Percentiles rank a stretch among this genome's conserved stretches.
phyloP scores from a whole-genome alignment of 2,113 vertebrate genomes.

The Vidua macroura region DNA sequence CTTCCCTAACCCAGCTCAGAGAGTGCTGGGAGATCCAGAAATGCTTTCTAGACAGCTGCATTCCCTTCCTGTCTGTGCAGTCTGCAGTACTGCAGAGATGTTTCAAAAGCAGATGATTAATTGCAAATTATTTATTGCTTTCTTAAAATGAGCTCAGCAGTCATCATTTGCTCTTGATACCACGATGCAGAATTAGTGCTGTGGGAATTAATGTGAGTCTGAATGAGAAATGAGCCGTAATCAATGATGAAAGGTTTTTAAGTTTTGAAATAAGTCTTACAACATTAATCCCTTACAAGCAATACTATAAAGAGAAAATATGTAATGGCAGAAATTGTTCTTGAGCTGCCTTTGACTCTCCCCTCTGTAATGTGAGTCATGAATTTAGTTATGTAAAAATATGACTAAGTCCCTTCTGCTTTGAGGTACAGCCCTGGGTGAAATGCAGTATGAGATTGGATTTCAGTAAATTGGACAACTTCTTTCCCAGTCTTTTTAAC shows the following conservation, averaged over 20 bases:
- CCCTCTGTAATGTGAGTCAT: slow-evolving; percentile 35
- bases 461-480: slow-evolving; percentile 62
- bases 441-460: slow-evolving; percentile 23
- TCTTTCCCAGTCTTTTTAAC: slow-evolving; percentile 51
- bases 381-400: slow-evolving; percentile 30
- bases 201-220: background rate
- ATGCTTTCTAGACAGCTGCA: background rate
- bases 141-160: background rate
- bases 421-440: slow-evolving; percentile 50
- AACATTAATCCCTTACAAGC: slow-evolving; percentile 32
- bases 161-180: background rate
- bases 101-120: background rate
- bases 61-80: background rate
- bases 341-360: slow-evolving; percentile 15
- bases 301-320: background rate
- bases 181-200: background rate
- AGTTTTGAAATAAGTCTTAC: slow-evolving; percentile 17
- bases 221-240: background rate
- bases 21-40: background rate
- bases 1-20: background rate
- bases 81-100: background rate
- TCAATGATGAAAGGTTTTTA: background rate
- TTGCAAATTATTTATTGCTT: background rate
- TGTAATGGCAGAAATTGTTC: background rate
- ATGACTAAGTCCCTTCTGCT: slow-evolving; percentile 33